Conservation (phyloP, 1,140 invertebrate genomes). For the Polypedilum vanderplanki region DNA sequence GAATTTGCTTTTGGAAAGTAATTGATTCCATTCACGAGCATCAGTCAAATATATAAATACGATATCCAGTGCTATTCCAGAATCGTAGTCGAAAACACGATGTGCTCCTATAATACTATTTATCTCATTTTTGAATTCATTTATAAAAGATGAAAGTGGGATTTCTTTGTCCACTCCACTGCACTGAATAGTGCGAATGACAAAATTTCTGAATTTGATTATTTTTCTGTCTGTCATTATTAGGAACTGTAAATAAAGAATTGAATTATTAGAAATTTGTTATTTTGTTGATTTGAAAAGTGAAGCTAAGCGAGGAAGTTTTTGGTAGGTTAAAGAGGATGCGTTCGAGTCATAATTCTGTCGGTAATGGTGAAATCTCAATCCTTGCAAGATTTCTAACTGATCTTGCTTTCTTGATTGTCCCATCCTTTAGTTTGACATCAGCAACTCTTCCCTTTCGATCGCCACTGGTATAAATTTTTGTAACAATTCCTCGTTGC, state of each 20-base stretch:
- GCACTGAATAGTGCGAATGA: not conserved
- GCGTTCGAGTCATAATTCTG: not conserved
- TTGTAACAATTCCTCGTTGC: not conserved
- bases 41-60: too few species aligned
- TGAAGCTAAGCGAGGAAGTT: not conserved
- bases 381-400: not conserved
- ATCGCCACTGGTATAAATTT: not conserved
- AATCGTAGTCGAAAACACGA: too few species aligned
- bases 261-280: not conserved
- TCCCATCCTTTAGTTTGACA: not conserved
- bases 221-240: not conserved
- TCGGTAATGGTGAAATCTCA: not conserved
- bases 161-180: not conserved
- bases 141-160: not conserved
- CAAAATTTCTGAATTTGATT: not conserved
- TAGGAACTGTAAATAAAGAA: not conserved
- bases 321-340: not conserved
- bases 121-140: too few species aligned
- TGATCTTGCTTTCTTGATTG: not conserved
- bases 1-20: too few species aligned
- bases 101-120: too few species aligned
- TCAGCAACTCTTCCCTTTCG: not conserved
- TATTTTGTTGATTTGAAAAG: not conserved
- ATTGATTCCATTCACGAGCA: too few species aligned
- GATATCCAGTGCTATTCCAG: too few species aligned